Evolutionary conservation across 2,113 vertebrate species (phyloP).

Genomic region (Siniperca chuatsi): DNA sequence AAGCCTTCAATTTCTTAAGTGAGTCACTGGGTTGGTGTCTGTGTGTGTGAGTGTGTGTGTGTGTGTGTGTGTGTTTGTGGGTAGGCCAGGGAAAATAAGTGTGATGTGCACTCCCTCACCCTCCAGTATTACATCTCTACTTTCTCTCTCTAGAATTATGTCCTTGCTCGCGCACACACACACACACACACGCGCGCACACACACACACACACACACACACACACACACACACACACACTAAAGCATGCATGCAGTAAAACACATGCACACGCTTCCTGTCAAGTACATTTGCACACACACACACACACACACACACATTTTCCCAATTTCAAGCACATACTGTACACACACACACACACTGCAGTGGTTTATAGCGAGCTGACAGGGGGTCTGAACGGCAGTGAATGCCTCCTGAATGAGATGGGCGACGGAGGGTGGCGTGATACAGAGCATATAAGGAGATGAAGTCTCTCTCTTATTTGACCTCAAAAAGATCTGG

Average conservation of each 20-base stretch:
- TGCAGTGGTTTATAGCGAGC: constrained; percentile 13
- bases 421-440: neutral
- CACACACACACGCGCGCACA: too few relatives aligned
- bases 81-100: constrained; percentile 11
- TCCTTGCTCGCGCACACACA: constrained; percentile 26
- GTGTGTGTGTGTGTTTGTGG: neutral
- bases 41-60: constrained; percentile 8
- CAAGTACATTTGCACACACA: constrained; percentile 19
- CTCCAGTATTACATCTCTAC: constrained; percentile 54
- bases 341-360: neutral
- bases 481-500: constrained; percentile 62
- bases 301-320: constrained; percentile 6
- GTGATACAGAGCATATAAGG: constrained; percentile 1
- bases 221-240: neutral
- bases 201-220: constrained; percentile 24
- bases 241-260: neutral
- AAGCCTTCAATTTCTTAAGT: constrained; percentile 41
- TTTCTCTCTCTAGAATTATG: constrained; percentile 45
- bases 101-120: constrained; percentile 38
- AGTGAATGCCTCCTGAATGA: constrained; percentile 37
- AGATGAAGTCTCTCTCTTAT: constrained; percentile 25
- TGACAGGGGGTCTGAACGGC: constrained; percentile 7
- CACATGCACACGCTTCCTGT: neutral
- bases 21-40: constrained; percentile 24
- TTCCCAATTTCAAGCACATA: neutral